Evolutionary conservation across 2,888 invertebrate species (phyloP).

Genomic region (Dimorphilus gyrociliatus): DNA sequence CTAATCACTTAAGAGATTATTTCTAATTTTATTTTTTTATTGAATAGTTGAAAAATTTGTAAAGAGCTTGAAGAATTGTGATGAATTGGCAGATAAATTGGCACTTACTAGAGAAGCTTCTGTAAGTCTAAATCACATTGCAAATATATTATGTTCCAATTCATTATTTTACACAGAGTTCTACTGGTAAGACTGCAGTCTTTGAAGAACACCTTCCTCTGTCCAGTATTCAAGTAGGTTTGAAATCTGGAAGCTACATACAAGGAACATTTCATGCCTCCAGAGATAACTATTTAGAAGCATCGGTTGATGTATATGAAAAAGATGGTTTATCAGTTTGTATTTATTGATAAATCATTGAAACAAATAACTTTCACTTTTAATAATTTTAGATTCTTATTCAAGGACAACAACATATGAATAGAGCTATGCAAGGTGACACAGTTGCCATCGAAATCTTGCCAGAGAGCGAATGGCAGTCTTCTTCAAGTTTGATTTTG

Average conservation of each 20-base stretch:
- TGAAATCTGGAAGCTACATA: slow-evolving; percentile 55
- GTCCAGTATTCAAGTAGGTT: slow-evolving; percentile 57
- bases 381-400: slow-evolving; percentile 17
- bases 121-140: neutral
- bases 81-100: slow-evolving; percentile 63
- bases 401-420: slow-evolving; percentile 43
- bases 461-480: slow-evolving; percentile 72
- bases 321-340: too few species aligned
- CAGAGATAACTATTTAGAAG: slow-evolving; percentile 83
- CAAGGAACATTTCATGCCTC: slow-evolving; percentile 61
- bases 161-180: too few species aligned
- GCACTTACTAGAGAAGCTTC: slow-evolving; percentile 15
- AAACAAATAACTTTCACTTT: slow-evolving; percentile 1
- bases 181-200: slow-evolving; percentile 2
- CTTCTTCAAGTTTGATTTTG: slow-evolving; percentile 54
- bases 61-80: slow-evolving; percentile 49
- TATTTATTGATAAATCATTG: too few species aligned
- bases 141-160: too few species aligned
- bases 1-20: neutral
- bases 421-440: slow-evolving; percentile 87
- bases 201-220: slow-evolving; percentile 63
- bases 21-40: neutral
- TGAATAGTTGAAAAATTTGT: slow-evolving; percentile 50
- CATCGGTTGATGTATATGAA: slow-evolving; percentile 60
- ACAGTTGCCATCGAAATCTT: slow-evolving; percentile 75